Evolutionary conservation across 1,140 invertebrate species (phyloP).

Genomic region (Caenorhabditis tropicalis): DNA sequence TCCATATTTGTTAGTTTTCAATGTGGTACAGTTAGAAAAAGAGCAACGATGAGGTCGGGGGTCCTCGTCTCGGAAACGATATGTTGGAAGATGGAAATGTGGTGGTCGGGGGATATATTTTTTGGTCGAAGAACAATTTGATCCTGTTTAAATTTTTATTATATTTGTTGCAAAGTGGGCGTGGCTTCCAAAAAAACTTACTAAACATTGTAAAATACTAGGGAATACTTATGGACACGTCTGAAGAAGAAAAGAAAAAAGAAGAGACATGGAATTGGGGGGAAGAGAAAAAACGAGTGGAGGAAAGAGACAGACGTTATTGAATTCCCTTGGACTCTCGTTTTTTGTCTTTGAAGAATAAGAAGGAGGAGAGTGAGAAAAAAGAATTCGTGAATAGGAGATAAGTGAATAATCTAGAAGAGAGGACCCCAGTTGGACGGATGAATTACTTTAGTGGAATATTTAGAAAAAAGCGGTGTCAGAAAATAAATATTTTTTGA

Average conservation of each 20-base stretch:
- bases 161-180: too few relatives aligned
- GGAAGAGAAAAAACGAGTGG: not conserved
- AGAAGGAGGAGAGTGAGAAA: too few relatives aligned
- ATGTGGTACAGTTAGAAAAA: not conserved
- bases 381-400: not conserved
- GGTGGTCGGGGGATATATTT: not conserved
- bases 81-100: conserved; percentile 58
- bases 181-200: too few relatives aligned
- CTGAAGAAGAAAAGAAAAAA: not conserved
- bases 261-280: not conserved
- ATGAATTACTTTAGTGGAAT: not conserved
- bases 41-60: not conserved
- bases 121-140: not conserved
- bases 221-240: too few relatives aligned
- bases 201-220: too few relatives aligned
- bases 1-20: conserved; percentile 9
- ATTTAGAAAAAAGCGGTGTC: not conserved
- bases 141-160: too few relatives aligned
- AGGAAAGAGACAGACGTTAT: not conserved
- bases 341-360: not conserved
- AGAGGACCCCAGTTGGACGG: not conserved
- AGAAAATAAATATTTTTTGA: too few relatives aligned
- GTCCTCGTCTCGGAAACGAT: conserved; percentile 52
- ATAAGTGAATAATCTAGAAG: not conserved
- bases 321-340: not conserved